Percentiles rank a stretch among this genome's conserved stretches.
Conservation (phyloP, 2,888 invertebrate species). For the Apoderus coryli region DNA sequence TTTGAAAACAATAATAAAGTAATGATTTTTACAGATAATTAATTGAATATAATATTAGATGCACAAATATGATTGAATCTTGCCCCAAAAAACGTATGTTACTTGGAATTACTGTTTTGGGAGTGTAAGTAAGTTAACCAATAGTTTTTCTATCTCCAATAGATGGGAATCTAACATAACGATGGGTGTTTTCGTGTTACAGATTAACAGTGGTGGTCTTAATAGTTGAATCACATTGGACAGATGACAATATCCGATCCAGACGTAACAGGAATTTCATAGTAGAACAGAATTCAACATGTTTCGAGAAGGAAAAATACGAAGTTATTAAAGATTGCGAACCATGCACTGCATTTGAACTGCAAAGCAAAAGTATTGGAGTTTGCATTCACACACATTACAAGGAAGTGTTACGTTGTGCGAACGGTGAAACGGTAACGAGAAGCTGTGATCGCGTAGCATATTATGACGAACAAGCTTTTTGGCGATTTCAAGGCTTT, state of each 20-base stretch:
- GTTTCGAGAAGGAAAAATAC: conserved; percentile 58
- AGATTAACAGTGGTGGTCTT: conserved; percentile 70
- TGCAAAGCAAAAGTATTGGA: conserved; percentile 65
- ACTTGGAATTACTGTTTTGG: conserved; percentile 58
- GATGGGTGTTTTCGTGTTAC: conserved; percentile 27
- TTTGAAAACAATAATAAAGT: too few relatives aligned
- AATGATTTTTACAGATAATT: too few relatives aligned
- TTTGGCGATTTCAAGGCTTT: conserved; percentile 67
- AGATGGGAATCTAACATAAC: not conserved
- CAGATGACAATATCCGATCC: conserved; percentile 34
- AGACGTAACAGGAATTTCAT: conserved; percentile 46
- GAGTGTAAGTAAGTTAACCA: conserved; percentile 41
- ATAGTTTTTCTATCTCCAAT: conserved; percentile 4
- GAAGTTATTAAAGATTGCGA: conserved; percentile 63
- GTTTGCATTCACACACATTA: conserved; percentile 72
- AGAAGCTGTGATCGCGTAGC: conserved; percentile 78
- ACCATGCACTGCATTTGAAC: conserved; percentile 78
- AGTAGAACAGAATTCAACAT: conserved; percentile 63
- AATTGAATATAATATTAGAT: too few relatives aligned
- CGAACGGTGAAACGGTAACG: conserved; percentile 65
- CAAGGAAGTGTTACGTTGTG: conserved; percentile 69
- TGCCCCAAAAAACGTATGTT: conserved; percentile 76
- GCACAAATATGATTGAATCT: conserved; percentile 67
- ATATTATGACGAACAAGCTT: conserved; percentile 69
- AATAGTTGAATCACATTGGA: conserved; percentile 66